Conservation (phyloP, 2,113 vertebrate species). For the Thamnophis sirtalis region DNA sequence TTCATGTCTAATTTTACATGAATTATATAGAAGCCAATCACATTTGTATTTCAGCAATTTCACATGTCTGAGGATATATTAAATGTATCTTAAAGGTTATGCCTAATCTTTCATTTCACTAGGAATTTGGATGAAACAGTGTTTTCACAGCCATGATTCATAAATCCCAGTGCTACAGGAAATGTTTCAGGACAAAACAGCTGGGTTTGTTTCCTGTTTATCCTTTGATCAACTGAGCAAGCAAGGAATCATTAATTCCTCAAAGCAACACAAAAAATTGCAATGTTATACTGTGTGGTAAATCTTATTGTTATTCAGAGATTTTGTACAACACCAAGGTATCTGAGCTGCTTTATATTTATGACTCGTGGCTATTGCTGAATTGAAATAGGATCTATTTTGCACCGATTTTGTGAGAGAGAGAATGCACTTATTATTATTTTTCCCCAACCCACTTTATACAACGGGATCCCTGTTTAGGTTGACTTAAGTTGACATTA, state of each 20-base stretch:
- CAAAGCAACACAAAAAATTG: slow-evolving; percentile 2
- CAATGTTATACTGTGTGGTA: slow-evolving; percentile 20
- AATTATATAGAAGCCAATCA: not conserved
- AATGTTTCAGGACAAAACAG: slow-evolving; percentile 13
- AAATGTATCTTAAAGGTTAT: not conserved
- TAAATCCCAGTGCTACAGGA: slow-evolving; percentile 26
- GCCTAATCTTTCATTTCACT: not conserved
- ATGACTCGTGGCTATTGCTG: not conserved
- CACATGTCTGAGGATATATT: not conserved
- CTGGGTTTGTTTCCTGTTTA: slow-evolving; percentile 20
- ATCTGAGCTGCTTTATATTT: not conserved
- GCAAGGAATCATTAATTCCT: slow-evolving; percentile 35
- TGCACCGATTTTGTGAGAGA: not conserved
- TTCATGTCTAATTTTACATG: not conserved
- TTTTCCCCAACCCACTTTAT: not conserved
- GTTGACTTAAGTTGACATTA: not conserved
- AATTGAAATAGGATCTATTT: not conserved
- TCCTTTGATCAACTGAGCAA: slow-evolving; percentile 15
- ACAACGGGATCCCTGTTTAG: not conserved
- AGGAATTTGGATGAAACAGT: not conserved
- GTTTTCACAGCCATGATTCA: slow-evolving; percentile 16
- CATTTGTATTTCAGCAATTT: not conserved
- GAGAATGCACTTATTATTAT: not conserved
- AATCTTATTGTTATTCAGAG: slow-evolving; percentile 27
- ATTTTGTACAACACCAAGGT: not conserved